Base-by-base conservation (phyloP, 2,113 vertebrate species). In the Perccottus glenii region DNA sequence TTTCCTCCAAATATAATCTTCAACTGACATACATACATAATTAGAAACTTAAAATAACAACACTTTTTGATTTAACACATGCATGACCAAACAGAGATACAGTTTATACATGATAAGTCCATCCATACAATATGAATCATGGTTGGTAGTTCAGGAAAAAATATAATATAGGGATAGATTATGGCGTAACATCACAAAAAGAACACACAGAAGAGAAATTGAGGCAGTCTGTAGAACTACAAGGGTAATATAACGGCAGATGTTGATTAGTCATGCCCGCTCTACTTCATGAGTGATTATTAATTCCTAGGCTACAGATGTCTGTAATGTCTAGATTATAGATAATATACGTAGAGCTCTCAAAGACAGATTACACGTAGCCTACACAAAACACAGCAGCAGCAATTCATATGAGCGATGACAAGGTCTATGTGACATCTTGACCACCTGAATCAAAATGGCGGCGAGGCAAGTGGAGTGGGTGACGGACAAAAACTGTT, bases 231-330 rank as follows among this genome's bases (percentile, higher is more conserved):
- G 80, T 75, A 75, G 35, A 83, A 77, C 68, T 55, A 87, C 73
- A 69, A 85, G 82, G 78, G 77, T 75, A 58, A 64, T 77, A 83
- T 80, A 67, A 84, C 83, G 89, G 88, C 81, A 73, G 80, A 78
- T 81, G 84, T 88, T 86, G 85, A 88, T 87, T 87, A 90, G 87
- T 89, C 89, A 92, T 92, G 92, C 91, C 91, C 85, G 85, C 74
- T 92, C 87, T 89, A 88, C 72, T 81, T 87, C 80, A 87, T 80
- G 71, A 64, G 83, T 89, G 77, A 85, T 85, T 89, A 91, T 86
- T 87, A 71, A 89, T 87, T 81, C 44, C 88, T 90, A 91, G 84
- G 81, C 81, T 91, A 90, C 76, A 78, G 80, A 85, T 85, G 84
- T 86, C 67, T 51, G 72, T 76, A 69, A 81, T 85, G 86, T 87